Evolutionary conservation across 2,113 vertebrate species (phyloP), one percentile per base, ranked within the genome.

Genomic region (Mohoua ochrocephala): DNA sequence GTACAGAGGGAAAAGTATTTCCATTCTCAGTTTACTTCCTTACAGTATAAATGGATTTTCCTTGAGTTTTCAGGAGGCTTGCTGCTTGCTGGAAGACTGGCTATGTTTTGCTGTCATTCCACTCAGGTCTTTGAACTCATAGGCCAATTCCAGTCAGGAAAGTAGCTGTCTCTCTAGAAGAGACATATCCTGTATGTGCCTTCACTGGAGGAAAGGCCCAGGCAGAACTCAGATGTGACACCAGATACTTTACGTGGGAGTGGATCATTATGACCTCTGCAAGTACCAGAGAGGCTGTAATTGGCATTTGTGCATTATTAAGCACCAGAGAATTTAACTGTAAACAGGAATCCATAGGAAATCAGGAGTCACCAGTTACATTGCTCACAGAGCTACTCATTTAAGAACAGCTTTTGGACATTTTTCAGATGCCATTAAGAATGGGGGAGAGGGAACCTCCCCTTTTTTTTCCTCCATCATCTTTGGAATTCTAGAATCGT

Each of bases 311-410:
- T 69, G 42, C 6, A 7, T 89, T 95, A 91, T 45, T 93, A 87
- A 92, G 89, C 64, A 41, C 47, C 74, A 89, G 86, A 74, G 42
- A 88, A 77, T 86, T 83, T 61, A 77, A 61, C 74, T 24, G 23
- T 92, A 91, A 95, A 92, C 86, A 96, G 61, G 84, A 95, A 88
- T 80, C 63, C 64, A 50, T 65, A 91, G 75, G 95, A 91, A 91
- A 88, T 76, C 47, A 65, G 70, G 78, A 94, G n/a, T 85, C 67
- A 87, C 15, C 27, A 45, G 54, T 88, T 73, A 73, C 26, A 45
- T 50, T 63, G 42, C 79, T 95, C 45, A 77, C 30, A 75, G 78
- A 76, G 18, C 30, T 84, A 45, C 39, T 87, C 9, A 44, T 82
- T 90, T 85, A 73, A 80, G 26, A n/a, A 41, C 28, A 77, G 61